Percentiles rank a stretch among this genome's conserved stretches.
Conservation (phyloP, 2,888 invertebrate genomes). For the Lathronympha strigana region DNA sequence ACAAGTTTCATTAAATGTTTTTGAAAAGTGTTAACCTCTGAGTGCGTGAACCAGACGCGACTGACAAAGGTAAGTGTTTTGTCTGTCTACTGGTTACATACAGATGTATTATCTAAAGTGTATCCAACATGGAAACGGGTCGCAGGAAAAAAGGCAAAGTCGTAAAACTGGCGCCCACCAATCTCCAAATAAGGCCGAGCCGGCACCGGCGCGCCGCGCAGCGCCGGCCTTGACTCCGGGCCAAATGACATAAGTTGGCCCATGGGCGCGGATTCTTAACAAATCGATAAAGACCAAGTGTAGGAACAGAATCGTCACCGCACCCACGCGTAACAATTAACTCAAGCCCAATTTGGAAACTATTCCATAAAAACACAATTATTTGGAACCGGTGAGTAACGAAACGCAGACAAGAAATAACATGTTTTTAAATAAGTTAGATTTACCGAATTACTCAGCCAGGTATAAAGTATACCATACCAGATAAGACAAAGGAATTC, state of each 20-base stretch:
- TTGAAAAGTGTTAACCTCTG: slow-evolving; percentile 54
- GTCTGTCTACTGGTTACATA: slow-evolving; percentile 62
- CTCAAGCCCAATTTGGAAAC: slow-evolving; percentile 66
- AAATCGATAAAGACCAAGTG: slow-evolving; percentile 80
- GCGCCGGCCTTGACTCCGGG: slow-evolving; percentile 81
- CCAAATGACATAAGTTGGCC: slow-evolving; percentile 84
- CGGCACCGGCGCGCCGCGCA: slow-evolving; percentile 73
- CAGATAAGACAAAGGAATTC: slow-evolving; percentile 41
- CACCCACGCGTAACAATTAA: slow-evolving; percentile 74
- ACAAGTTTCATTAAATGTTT: slow-evolving; percentile 51
- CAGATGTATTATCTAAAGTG: slow-evolving; percentile 68
- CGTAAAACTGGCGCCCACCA: slow-evolving; percentile 84
- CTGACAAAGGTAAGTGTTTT: slow-evolving; percentile 64
- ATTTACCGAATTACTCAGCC: neutral
- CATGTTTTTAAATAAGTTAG: neutral
- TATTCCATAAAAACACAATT: slow-evolving; percentile 62
- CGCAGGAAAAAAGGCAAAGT: slow-evolving; percentile 80
- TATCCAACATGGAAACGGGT: slow-evolving; percentile 74
- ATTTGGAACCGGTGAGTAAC: slow-evolving; percentile 25
- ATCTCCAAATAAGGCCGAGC: slow-evolving; percentile 82
- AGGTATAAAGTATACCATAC: neutral
- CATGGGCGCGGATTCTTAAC: slow-evolving; percentile 81
- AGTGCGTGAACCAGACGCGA: slow-evolving; percentile 59
- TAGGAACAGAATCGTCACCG: slow-evolving; percentile 70
- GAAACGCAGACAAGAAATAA: slow-evolving; percentile 14